Conservation (phyloP, 2,113 vertebrate species). For the Opisthocomus hoazin region DNA sequence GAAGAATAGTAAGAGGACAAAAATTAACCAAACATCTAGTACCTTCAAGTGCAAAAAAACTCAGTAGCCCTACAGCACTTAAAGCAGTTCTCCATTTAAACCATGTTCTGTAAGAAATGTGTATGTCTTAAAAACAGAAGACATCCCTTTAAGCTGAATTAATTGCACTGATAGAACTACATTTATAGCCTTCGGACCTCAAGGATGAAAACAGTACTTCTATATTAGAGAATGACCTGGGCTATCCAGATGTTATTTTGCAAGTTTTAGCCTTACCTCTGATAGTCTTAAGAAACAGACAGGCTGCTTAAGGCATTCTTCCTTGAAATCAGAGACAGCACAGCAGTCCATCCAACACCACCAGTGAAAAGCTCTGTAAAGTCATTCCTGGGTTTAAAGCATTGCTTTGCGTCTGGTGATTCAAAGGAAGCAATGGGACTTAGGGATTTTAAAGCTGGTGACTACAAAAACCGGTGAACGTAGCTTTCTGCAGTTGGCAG, state of each 20-base stretch:
- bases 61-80: neutral
- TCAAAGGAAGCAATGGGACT: conserved; percentile 48
- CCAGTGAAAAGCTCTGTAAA: conserved; percentile 38
- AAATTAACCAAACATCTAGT: conserved; percentile 25
- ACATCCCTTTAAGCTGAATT: neutral
- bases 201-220: neutral
- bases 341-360: neutral
- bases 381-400: conserved; percentile 40
- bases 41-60: neutral
- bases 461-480: conserved; percentile 17
- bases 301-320: conserved; percentile 43
- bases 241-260: conserved; percentile 12
- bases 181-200: neutral
- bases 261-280: conserved; percentile 39
- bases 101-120: neutral
- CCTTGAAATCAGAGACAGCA: conserved; percentile 45
- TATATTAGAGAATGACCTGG: neutral
- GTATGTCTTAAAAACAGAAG: neutral
- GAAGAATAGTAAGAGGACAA: conserved; percentile 19
- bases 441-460: conserved; percentile 39
- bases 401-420: conserved; percentile 28
- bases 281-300: neutral
- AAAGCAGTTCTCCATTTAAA: neutral
- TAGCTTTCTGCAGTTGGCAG: conserved; percentile 43
- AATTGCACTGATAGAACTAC: neutral